Evolutionary conservation across 2,888 invertebrate genomes (phyloP).

Genomic region (Eurytoma adleriae): DNA sequence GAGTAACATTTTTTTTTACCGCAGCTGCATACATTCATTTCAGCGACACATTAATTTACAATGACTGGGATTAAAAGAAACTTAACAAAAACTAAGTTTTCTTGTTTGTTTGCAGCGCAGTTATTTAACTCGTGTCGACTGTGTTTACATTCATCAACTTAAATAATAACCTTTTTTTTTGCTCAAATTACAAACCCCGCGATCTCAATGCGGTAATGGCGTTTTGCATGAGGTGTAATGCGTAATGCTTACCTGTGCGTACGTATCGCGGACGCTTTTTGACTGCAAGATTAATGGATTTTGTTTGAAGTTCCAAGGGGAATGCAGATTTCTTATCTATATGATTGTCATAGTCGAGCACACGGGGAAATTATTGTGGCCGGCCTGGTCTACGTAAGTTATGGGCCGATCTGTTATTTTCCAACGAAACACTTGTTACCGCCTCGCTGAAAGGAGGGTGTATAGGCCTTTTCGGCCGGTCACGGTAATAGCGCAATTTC

Average conservation of each 20-base stretch:
- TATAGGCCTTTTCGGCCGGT: not conserved
- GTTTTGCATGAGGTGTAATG: constrained; percentile 3
- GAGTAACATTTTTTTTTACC: too few species aligned
- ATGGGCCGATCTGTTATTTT: not conserved
- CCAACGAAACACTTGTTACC: constrained; percentile 27
- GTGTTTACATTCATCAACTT: constrained; percentile 4
- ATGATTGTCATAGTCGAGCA: constrained; percentile 33
- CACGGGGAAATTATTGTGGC: constrained; percentile 26
- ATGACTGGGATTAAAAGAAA: too few species aligned
- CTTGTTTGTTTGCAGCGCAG: not conserved
- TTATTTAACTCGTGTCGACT: constrained; percentile 9
- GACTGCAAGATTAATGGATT: constrained; percentile 29
- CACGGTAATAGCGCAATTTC: constrained; percentile 6
- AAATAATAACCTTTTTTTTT: constrained; percentile 16
- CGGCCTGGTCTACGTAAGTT: not conserved
- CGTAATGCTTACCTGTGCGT: not conserved
- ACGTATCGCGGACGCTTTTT: constrained; percentile 7
- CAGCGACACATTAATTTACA: too few species aligned
- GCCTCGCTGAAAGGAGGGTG: too few species aligned
- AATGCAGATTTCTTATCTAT: constrained; percentile 28
- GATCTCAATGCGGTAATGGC: not conserved
- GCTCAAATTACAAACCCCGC: not conserved
- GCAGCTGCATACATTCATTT: too few species aligned
- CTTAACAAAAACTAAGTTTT: not conserved
- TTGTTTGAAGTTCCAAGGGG: constrained; percentile 15